Evolutionary conservation across 2,113 vertebrate genomes (phyloP), one percentile per base, ranked within the genome.

Genomic region (Coturnix japonica): DNA sequence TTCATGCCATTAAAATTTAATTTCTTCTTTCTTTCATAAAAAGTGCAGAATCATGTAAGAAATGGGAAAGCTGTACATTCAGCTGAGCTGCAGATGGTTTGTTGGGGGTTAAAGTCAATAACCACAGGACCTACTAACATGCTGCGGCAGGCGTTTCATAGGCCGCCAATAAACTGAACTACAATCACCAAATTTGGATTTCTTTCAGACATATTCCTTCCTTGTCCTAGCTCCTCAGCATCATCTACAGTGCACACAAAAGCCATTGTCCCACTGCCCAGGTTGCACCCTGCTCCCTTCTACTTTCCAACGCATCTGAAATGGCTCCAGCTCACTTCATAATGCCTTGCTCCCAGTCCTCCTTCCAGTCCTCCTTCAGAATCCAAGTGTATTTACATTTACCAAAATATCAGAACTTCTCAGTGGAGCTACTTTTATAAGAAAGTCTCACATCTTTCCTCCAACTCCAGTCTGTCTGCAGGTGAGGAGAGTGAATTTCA

Each of bases 401-500:
- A 30, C 19, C 49, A 37, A 59, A 65, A 43, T 7, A 76, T 21
- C 7, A 13, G 47, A 16, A 13, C 31, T 85, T 63, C 37, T 11
- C 49, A 30, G 3, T 13, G n/a, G 4, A 66, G 19, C 5, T 20
- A 6, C 51, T 77, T 83, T 33, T 22, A 61, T 15, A 33, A 54
- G 10, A 6, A 35, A 0, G 0, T 41, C 79, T 82, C 4, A 4
- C 51, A 13, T 61, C 25, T 61, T 76, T 76, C 26, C 54, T 80
- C 41, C 39, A 46, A 9, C 4, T 41, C 69, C 28, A 14, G 16
- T 15, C 35, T 0, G 0, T 22, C 12, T n/a, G 51, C 1, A 61
- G 30, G 26, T 21, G 53, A 10, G 49, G 25, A 26, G 20, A 23
- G 1, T 19, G 0, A 6, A 9, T 33, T 57, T 85, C 22, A 15